Evolutionary conservation across 30 jellyfish, hydroid and myxozoan species (phyloP), one percentile per base, ranked within the genome.

Genomic region (Hydractinia echinata): DNA sequence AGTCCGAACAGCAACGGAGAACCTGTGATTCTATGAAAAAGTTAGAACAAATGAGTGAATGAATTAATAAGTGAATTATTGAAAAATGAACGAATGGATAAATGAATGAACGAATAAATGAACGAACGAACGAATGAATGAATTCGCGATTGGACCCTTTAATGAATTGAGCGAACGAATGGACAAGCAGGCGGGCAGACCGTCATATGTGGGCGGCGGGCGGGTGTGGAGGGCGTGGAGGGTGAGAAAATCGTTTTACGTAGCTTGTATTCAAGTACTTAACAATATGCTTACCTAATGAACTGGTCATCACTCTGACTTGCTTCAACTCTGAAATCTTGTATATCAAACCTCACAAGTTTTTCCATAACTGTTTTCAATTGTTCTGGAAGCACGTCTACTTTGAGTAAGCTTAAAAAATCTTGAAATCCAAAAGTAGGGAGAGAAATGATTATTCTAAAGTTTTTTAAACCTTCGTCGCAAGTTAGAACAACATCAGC

Each of bases 291-390:
- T 5, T 74, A 74, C 83, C 83, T 74, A 53, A 74, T 30, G 20
- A 74, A 74, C 50, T 72, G 60, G 16, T 18, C 68, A 15, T 4
- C 69, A 5, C 54, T 55, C 54, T 74, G 73, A 74, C 83, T 74
- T 74, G 14, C 83, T 74, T 74, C 83, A 74, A 74, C 66, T 74
- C 83, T 54, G 51, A 74, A 74, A 49, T 19, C 61, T 74, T 55
- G 61, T 49, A 74, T 74, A 8, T 74, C 83, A 50, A 74, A 74
- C 51, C 48, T 55, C 21, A 49, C 1, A 10, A 74, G 58, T 74
- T 74, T 30, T 7, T 50, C 66, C 48, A 58, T 74, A 8, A 44
- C 11, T 30, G 7, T 74, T 67, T 74, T 74, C 68, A 74, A 74
- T 50, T 74, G 69, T 13, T 52, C 51, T 8, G 83, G 83, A 74